phyloP scores from a whole-genome alignment of 2,888 invertebrate genomes.

The Hirtodrosophila confusa region DNA sequence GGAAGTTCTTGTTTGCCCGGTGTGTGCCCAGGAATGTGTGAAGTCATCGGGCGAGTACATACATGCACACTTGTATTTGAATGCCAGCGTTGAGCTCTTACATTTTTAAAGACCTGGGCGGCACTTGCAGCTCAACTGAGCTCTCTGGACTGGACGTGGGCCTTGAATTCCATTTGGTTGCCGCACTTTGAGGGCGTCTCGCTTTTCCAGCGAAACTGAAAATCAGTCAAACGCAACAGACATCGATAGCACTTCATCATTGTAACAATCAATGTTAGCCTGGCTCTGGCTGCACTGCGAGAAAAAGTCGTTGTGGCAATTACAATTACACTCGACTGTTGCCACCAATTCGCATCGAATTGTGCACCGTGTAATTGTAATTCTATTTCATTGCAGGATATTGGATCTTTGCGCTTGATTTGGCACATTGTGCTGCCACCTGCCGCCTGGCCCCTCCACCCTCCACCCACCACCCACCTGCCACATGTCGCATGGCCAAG shows the following conservation, averaged over 20 bases:
- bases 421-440: constrained; percentile 64
- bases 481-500: constrained; percentile 40
- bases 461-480: too few relatives aligned
- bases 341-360: constrained; percentile 14
- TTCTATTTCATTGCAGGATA: constrained; percentile 74
- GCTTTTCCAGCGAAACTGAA: constrained; percentile 74
- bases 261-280: constrained; percentile 63
- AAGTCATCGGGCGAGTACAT: constrained; percentile 66
- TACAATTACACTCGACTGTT: background rate
- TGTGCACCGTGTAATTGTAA: constrained; percentile 66
- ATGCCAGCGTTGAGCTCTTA: constrained; percentile 64
- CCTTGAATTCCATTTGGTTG: constrained; percentile 53
- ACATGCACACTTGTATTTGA: constrained; percentile 56
- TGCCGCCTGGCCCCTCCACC: background rate
- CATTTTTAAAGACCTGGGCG: constrained; percentile 74
- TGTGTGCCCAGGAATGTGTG: constrained; percentile 73
- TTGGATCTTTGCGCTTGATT: constrained; percentile 77
- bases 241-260: constrained; percentile 77
- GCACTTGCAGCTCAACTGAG: constrained; percentile 59
- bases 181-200: constrained; percentile 61
- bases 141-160: constrained; percentile 8
- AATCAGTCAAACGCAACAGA: constrained; percentile 77
- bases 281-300: constrained; percentile 49
- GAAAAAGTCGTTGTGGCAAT: constrained; percentile 29
- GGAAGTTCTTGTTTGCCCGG: constrained; percentile 71